These are phyloP conservation scores for Hydropsyche betteni DNA, from an alignment of 2,888 invertebrate genomes.

Conservation along the genomic window DNA sequence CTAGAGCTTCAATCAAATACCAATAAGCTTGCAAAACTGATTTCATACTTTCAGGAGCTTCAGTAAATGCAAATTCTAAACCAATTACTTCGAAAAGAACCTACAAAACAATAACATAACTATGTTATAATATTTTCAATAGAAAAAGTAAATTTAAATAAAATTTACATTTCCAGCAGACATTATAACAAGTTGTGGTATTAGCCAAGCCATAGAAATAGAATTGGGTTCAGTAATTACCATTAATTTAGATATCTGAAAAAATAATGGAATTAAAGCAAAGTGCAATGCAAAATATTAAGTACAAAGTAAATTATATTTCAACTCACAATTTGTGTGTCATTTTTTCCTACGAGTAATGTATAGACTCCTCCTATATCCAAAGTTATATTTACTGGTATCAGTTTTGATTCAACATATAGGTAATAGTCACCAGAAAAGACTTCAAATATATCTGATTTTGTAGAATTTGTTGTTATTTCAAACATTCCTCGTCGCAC, in stretches of 20 bases:
- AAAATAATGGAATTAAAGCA: not conserved
- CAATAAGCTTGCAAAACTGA: conserved; percentile 84
- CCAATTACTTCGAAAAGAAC: conserved; percentile 86
- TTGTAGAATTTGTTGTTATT: conserved; percentile 40
- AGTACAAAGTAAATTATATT: not conserved
- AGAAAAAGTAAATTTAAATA: conserved; percentile 2
- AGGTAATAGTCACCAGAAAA: conserved; percentile 54
- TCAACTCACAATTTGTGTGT: conserved; percentile 52
- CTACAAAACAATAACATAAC: conserved; percentile 44
- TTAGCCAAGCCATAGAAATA: conserved; percentile 76
- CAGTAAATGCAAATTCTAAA: conserved; percentile 87
- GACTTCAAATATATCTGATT: conserved; percentile 50
- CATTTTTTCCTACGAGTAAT: conserved; percentile 54
- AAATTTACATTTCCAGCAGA: conserved; percentile 79
- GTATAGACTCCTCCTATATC: conserved; percentile 62
- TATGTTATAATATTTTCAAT: not conserved
- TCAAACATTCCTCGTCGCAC: conserved; percentile 41
- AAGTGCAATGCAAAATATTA: not conserved
- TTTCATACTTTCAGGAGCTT: conserved; percentile 86
- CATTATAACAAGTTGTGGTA: conserved; percentile 85
- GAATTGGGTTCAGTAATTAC: conserved; percentile 71
- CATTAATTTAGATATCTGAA: conserved; percentile 58
- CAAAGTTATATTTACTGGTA: conserved; percentile 50
- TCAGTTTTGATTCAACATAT: conserved; percentile 48
- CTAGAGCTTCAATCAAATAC: conserved; percentile 83